phyloP scores from a whole-genome alignment of 2,888 invertebrate species.

The Ormyrus pomaceus region DNA sequence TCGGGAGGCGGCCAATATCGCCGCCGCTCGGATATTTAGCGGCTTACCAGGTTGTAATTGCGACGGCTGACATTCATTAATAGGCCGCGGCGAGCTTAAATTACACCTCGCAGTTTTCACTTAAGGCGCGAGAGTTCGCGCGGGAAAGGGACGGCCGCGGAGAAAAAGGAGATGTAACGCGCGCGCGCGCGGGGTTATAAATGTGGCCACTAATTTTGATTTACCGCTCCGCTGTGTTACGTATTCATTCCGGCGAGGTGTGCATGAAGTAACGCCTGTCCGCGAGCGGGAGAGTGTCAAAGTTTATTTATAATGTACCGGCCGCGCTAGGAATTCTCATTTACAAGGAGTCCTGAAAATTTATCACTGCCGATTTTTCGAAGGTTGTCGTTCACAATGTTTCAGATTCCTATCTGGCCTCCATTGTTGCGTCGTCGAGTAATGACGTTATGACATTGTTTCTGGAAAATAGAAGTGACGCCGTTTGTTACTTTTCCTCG shows the following conservation, averaged over 20 bases:
- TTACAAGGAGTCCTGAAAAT: slow-evolving; percentile 21
- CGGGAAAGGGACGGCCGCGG: neutral
- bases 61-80: slow-evolving; percentile 43
- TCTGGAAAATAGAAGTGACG: no score
- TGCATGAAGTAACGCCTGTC: slow-evolving; percentile 18
- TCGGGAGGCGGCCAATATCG: neutral
- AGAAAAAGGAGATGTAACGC: slow-evolving; percentile 24
- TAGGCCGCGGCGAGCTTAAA: slow-evolving; percentile 8
- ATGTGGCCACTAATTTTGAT: slow-evolving; percentile 46
- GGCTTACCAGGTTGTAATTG: slow-evolving; percentile 23
- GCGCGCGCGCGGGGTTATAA: slow-evolving; percentile 18
- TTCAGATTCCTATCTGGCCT: slow-evolving; percentile 33
- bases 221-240: slow-evolving; percentile 37
- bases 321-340: slow-evolving; percentile 36
- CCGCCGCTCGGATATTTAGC: neutral
- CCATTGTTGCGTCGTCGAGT: neutral
- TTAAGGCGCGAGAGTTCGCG: slow-evolving; percentile 7
- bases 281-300: slow-evolving; percentile 17
- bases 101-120: slow-evolving; percentile 41
- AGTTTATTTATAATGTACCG: slow-evolving; percentile 41
- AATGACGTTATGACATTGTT: neutral
- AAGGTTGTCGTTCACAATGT: neutral
- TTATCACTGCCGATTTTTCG: slow-evolving; percentile 27
- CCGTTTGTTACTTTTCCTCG: no score
- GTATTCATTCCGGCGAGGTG: slow-evolving; percentile 2